Base-by-base conservation (phyloP, 1,140 invertebrate species). In the Pseudomyrmex sp. region DNA sequence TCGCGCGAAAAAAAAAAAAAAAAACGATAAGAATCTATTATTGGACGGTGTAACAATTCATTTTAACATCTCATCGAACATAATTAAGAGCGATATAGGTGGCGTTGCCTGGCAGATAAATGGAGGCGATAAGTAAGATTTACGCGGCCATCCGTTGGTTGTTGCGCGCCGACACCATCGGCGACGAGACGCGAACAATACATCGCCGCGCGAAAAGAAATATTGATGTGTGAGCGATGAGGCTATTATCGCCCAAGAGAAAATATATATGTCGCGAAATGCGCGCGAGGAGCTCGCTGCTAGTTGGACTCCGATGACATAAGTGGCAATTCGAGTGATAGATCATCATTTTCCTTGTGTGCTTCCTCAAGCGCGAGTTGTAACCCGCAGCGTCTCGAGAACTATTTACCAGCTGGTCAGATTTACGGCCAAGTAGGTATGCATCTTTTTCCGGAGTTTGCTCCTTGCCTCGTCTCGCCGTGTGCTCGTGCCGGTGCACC, bases 271-370 rank as follows among this genome's bases (percentile, higher is more conserved):
- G 52, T 73, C 26, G 52, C 50, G 46, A n/a, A 23, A 13, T 23
- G 18, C n/a, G 26, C 79, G 18, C 26, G 56, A 20, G 50, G 46
- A 23, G 62, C 8, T 46, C 8, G 69, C n/a, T 26, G 62, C 63
- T 86, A 73, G 68, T 83, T 88, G 69, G 46, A 35, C 35, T 46
- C 62, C 75, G 82, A 88, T 89, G 87, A 89, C 85, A 84, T 83
- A 87, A 89, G 83, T 87, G 88, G 87, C 83, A 85, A 90, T 90
- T 90, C 85, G 35, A 50, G 72, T 89, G 88, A 90, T 85, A 85
- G 82, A 90, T 90, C 83, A 83, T 84, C 72, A 74, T 74, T 82
- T 79, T 13, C 12, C 54, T 65, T 80, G 65, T 18, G 70, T 23
- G 35, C 56, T 75, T 79, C 54, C 65, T 70, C 59, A n/a, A 15